Evolutionary conservation across 2,113 vertebrate species (phyloP).

Genomic region (Tapirus terrestris): DNA sequence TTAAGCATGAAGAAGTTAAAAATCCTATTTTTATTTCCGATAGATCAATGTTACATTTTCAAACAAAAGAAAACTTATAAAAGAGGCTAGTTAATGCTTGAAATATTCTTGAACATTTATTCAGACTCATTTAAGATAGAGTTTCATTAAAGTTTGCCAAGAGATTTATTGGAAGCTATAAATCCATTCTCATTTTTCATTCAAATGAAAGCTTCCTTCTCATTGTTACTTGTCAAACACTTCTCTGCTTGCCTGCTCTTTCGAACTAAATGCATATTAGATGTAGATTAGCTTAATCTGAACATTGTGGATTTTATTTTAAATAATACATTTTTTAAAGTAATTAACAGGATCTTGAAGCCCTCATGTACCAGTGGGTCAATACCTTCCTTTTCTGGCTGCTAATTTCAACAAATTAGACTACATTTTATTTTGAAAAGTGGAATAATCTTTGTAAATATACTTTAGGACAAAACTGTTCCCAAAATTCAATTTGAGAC

Average conservation of each 20-base stretch:
- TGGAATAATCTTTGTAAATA: not conserved
- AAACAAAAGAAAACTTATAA: not conserved
- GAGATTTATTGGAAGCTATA: constrained; percentile 19
- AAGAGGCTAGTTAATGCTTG: not conserved
- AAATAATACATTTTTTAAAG: not conserved
- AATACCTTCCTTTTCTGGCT: not conserved
- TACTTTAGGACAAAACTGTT: not conserved
- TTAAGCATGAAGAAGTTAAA: not conserved
- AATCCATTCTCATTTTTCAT: constrained; percentile 14
- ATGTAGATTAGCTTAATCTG: not conserved
- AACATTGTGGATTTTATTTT: not conserved
- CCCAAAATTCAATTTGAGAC: not conserved
- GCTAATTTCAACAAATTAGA: not conserved
- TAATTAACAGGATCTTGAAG: not conserved
- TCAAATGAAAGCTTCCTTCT: constrained; percentile 31
- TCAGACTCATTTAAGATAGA: not conserved
- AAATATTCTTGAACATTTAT: constrained; percentile 32
- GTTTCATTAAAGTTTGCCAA: not conserved
- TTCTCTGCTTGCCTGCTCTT: not conserved
- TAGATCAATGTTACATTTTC: not conserved
- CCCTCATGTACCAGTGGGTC: not conserved
- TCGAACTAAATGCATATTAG: not conserved
- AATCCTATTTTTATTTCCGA: not conserved
- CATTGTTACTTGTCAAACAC: not conserved
- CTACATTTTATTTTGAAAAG: not conserved